These are phyloP conservation scores for Prolemur simus DNA, from an alignment of 2,113 vertebrate genomes.

Conservation along the genomic window DNA sequence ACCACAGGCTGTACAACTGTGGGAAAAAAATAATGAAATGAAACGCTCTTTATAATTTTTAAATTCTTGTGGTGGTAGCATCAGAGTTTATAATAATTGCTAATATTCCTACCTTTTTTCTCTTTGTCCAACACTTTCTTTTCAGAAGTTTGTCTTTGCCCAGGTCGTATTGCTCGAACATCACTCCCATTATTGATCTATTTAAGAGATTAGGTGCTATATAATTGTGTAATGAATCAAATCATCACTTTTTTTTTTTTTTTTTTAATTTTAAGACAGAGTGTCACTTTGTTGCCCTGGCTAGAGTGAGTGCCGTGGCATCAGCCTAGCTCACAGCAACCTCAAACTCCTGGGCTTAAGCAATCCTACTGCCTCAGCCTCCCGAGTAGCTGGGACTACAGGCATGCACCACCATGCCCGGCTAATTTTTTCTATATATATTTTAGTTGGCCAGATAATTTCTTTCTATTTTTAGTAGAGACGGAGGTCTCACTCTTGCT, in stretches of 20 bases:
- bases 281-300: too few relatives aligned
- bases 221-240: background rate
- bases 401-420: too few relatives aligned
- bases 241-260: background rate
- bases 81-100: background rate
- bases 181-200: background rate
- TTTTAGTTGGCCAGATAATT: too few relatives aligned
- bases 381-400: too few relatives aligned
- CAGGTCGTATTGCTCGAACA: background rate
- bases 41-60: background rate
- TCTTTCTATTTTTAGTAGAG: too few relatives aligned
- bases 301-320: too few relatives aligned
- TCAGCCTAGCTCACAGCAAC: too few relatives aligned
- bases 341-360: too few relatives aligned
- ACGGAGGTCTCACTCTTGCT: too few relatives aligned
- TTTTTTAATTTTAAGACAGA: too few relatives aligned
- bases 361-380: too few relatives aligned
- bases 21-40: background rate
- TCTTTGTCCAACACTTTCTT: slow-evolving; percentile 75
- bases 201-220: slow-evolving; percentile 49
- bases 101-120: slow-evolving; percentile 80
- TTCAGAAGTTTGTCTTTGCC: slow-evolving; percentile 68
- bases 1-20: slow-evolving; percentile 64
- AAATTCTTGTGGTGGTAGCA: background rate
- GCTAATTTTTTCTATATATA: too few relatives aligned